These are phyloP conservation scores for Aphelenchoides bicaudatus DNA, from an alignment of 2,888 invertebrate species.

Conservation along the genomic window DNA sequence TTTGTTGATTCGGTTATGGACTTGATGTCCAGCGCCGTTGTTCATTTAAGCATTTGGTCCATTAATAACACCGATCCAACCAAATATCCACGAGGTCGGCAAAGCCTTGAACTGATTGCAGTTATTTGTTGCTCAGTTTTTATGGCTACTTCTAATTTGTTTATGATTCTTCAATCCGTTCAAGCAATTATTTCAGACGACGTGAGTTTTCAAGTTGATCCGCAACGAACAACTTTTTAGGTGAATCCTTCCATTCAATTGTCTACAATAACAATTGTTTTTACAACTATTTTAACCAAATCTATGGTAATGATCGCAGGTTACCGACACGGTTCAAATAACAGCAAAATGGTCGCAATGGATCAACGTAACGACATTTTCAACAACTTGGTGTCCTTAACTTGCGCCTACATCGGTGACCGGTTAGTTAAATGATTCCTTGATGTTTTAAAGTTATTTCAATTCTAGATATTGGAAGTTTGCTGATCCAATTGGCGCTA, in stretches of 20 bases:
- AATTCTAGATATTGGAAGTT: conserved; percentile 62
- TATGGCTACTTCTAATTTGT: too few relatives aligned
- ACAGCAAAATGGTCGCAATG: conserved; percentile 58
- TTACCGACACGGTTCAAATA: conserved; percentile 41
- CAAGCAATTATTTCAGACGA: conserved; percentile 45
- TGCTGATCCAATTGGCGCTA: conserved; percentile 64
- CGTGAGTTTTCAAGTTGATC: too few relatives aligned
- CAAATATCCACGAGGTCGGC: conserved; percentile 48
- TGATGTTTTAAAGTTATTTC: too few relatives aligned
- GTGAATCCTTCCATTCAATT: conserved; percentile 47
- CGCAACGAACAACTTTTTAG: too few relatives aligned
- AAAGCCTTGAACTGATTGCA: conserved; percentile 62
- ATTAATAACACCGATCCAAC: conserved; percentile 51
- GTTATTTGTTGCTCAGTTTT: too few relatives aligned
- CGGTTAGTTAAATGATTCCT: too few relatives aligned
- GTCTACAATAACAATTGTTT: conserved; percentile 43
- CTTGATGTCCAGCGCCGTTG: conserved; percentile 62
- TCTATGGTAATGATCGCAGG: conserved; percentile 49
- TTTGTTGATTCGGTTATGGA: conserved; percentile 64
- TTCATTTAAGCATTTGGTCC: conserved; percentile 38
- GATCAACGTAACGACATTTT: conserved; percentile 65
- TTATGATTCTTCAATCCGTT: conserved; percentile 62
- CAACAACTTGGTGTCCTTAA: conserved; percentile 63
- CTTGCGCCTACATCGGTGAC: conserved; percentile 62
- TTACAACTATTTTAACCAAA: too few relatives aligned